Evolutionary conservation across 2,888 invertebrate species (phyloP).

Genomic region (Coenonympha arcania): DNA sequence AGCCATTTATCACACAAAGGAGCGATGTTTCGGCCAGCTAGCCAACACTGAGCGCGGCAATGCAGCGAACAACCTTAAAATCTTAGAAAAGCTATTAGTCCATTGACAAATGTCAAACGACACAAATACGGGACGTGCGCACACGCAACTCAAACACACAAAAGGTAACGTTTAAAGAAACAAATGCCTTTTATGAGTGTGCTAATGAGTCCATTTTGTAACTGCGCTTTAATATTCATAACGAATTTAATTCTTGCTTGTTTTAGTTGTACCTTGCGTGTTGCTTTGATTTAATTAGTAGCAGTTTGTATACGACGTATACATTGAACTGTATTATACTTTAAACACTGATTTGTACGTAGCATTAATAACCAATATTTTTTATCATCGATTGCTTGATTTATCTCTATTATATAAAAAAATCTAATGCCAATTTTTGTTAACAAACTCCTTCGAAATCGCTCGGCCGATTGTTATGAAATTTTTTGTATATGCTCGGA

Average conservation of each 20-base stretch:
- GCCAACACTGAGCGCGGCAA: constrained; percentile 47
- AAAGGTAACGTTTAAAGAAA: constrained; percentile 49
- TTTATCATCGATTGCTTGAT: no score
- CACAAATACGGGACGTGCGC: constrained; percentile 50
- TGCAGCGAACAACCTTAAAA: constrained; percentile 50
- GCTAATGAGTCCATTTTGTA: constrained; percentile 47
- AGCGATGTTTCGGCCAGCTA: constrained; percentile 58
- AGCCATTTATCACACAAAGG: constrained; percentile 69
- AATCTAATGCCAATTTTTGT: no score
- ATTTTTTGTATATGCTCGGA: no score
- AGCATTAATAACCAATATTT: no score
- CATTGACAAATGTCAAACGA: constrained; percentile 48
- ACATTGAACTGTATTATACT: neutral
- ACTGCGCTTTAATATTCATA: constrained; percentile 41
- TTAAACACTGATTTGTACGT: no score
- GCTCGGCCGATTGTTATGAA: no score
- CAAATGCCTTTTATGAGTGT: constrained; percentile 63
- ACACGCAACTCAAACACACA: constrained; percentile 48
- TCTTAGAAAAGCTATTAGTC: constrained; percentile 60
- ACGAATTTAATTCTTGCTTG: constrained; percentile 30
- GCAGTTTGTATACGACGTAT: neutral
- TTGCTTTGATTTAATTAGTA: constrained; percentile 15
- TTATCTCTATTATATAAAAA: no score
- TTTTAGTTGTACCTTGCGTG: constrained; percentile 17
- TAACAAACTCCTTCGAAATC: no score